phyloP scores from a whole-genome alignment of 2,113 vertebrate species.

The Anarhynchus alexandrinus region DNA sequence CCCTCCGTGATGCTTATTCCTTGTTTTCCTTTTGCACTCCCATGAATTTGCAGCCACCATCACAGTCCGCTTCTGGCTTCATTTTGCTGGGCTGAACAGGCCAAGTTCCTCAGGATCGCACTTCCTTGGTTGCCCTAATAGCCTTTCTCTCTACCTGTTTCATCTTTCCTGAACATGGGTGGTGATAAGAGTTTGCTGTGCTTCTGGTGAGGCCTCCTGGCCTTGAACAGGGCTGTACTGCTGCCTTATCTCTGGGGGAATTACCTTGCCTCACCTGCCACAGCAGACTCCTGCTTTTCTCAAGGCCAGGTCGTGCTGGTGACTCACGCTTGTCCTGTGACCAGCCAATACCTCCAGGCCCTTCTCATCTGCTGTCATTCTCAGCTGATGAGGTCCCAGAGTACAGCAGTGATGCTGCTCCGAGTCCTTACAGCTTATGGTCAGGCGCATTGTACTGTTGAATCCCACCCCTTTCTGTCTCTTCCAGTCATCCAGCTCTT shows the following conservation, averaged over 20 bases:
- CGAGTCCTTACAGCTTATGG: background rate
- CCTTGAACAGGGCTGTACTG: background rate
- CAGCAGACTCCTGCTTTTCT: background rate
- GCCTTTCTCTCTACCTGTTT: background rate
- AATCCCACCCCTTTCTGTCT: background rate
- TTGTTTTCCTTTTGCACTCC: background rate
- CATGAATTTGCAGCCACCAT: background rate
- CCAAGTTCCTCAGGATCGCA: background rate
- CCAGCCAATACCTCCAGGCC: background rate
- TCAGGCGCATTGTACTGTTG: accelerated
- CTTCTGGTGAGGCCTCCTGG: background rate
- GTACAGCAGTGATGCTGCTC: background rate
- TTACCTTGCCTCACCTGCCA: background rate
- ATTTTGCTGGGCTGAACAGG: background rate
- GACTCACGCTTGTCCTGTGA: background rate
- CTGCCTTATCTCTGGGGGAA: background rate
- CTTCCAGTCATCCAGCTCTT: background rate
- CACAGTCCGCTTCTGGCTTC: background rate
- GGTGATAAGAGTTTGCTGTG: background rate
- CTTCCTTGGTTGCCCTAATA: background rate
- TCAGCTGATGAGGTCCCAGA: background rate
- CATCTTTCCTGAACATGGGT: background rate
- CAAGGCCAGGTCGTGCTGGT: background rate
- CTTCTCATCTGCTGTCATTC: background rate
- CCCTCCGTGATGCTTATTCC: background rate